A percentile compares a stretch with the other conserved stretches of the same genome.
phyloP scores from a whole-genome alignment of 2,113 vertebrate species.

The Ahaetulla prasina region DNA sequence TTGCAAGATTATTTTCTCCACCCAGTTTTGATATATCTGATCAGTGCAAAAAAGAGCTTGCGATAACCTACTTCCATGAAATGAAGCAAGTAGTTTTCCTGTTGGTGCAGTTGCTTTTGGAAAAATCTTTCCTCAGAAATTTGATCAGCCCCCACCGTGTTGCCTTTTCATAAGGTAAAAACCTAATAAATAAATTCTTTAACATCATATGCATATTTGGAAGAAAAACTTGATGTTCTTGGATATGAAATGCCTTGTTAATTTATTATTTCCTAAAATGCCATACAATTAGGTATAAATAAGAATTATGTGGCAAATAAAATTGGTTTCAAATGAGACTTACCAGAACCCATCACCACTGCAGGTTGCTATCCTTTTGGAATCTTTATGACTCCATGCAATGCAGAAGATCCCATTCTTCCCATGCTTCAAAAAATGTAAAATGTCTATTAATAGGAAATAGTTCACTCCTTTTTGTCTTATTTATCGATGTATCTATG shows the following conservation, averaged over 20 bases:
- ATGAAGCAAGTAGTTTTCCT: not conserved
- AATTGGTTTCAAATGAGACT: conserved; percentile 54
- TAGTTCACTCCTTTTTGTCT: conserved; percentile 73
- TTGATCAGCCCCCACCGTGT: not conserved
- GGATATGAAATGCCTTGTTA: not conserved
- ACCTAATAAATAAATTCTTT: not conserved
- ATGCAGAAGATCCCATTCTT: conserved; percentile 97
- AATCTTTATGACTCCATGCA: conserved; percentile 98
- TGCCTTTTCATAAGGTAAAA: not conserved
- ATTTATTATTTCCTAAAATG: not conserved
- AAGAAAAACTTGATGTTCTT: not conserved
- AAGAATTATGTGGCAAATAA: not conserved
- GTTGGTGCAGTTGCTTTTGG: not conserved
- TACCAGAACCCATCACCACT: conserved; percentile 94
- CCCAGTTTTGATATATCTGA: not conserved
- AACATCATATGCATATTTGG: not conserved
- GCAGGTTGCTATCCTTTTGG: conserved; percentile 96
- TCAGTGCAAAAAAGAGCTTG: not conserved
- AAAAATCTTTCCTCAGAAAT: not conserved
- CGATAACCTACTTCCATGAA: not conserved
- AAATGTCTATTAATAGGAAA: conserved; percentile 76
- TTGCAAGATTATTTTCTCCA: not conserved
- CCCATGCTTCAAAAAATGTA: conserved; percentile 87
- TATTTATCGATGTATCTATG: conserved; percentile 26
- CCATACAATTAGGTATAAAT: not conserved